These are phyloP conservation scores for Columba livia DNA, from an alignment of 2,113 vertebrate genomes.

Conservation along the genomic window DNA sequence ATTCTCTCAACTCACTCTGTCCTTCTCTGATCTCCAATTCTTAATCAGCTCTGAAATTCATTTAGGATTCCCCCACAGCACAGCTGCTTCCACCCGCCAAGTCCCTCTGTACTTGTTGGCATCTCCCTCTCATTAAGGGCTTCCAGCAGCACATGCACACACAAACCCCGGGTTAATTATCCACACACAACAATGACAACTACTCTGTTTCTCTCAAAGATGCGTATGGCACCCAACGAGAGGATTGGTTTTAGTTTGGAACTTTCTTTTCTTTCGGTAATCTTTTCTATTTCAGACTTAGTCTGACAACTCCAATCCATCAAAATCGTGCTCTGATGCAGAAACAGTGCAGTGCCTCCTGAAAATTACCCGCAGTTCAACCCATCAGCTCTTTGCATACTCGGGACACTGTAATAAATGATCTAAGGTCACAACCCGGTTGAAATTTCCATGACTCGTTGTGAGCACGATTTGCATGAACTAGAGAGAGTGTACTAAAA, in stretches of 20 bases:
- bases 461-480: neutral
- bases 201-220: neutral
- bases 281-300: neutral
- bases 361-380: neutral
- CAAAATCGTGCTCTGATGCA: neutral
- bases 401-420: neutral
- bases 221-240: neutral
- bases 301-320: neutral
- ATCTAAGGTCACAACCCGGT: neutral
- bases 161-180: slow-evolving; percentile 26
- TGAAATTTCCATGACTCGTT: neutral
- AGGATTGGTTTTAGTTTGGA: neutral
- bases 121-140: slow-evolving; percentile 31
- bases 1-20: neutral
- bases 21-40: slow-evolving; percentile 10
- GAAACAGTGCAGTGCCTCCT: neutral
- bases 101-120: neutral
- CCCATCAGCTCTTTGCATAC: neutral
- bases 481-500: neutral
- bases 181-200: neutral
- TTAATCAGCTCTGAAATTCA: slow-evolving; percentile 37
- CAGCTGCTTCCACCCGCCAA: neutral
- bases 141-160: slow-evolving; percentile 34
- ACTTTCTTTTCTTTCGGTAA: neutral
- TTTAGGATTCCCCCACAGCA: neutral